Evolutionary conservation across 2,113 vertebrate genomes (phyloP).

Genomic region (Turnix velox): DNA sequence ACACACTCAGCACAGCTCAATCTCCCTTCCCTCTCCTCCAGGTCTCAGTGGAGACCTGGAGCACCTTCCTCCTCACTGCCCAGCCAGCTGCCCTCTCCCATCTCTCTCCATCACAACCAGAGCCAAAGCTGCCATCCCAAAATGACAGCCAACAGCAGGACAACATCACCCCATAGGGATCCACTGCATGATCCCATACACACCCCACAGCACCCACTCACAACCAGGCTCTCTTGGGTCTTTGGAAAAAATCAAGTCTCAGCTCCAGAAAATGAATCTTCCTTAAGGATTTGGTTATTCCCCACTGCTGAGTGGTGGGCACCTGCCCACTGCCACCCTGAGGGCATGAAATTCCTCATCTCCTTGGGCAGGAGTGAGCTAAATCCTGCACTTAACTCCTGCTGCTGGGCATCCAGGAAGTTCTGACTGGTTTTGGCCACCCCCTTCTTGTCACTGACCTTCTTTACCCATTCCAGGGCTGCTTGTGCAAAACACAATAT

Average conservation of each 20-base stretch:
- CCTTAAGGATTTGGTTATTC: background rate
- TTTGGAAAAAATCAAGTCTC: background rate
- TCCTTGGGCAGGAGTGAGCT: fast-evolving
- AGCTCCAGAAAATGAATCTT: background rate
- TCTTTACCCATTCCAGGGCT: background rate
- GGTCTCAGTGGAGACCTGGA: background rate
- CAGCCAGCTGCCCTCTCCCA: background rate
- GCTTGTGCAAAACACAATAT: background rate
- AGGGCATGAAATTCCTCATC: background rate
- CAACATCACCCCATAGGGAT: fast-evolving
- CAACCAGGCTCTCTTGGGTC: background rate
- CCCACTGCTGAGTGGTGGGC: background rate
- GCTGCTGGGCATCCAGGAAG: fast-evolving
- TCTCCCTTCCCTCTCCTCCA: background rate
- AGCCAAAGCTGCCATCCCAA: background rate
- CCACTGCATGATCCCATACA: no score
- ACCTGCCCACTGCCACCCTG: background rate
- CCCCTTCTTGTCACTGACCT: background rate
- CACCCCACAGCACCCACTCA: no score
- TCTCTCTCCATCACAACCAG: background rate
- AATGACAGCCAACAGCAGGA: background rate
- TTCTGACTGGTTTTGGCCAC: background rate
- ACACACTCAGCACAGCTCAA: background rate
- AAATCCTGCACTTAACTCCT: background rate
- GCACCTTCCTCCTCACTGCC: background rate